A percentile compares a stretch with the other conserved stretches of the same genome.
phyloP scores from a whole-genome alignment of 2,797 vertebrate species.

The Xenentodon cancila region DNA sequence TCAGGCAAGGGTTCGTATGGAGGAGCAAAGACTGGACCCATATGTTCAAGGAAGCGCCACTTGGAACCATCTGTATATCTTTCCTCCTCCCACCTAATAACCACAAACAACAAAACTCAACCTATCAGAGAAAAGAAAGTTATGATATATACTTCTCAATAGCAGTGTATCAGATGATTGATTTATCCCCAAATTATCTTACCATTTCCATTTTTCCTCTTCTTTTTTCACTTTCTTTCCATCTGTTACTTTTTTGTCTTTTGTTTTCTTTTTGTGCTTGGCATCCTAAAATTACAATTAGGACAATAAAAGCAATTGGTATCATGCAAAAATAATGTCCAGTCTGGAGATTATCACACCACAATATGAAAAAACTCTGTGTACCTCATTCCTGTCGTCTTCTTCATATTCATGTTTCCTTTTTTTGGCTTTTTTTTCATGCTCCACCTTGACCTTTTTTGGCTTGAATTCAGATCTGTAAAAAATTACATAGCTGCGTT shows the following conservation, averaged over 20 bases:
- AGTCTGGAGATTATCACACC: not conserved
- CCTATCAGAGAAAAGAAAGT: constrained; percentile 1
- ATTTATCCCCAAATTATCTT: constrained; percentile 21
- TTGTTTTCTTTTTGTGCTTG: constrained; percentile 92
- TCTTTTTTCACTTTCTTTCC: constrained; percentile 95
- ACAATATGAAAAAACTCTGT: not conserved
- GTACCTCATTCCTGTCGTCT: constrained; percentile 88
- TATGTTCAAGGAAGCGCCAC: constrained; percentile 97
- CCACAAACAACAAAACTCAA: constrained; percentile 23
- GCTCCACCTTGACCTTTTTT: constrained; percentile 93
- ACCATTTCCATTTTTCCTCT: constrained; percentile 99
- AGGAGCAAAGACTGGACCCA: constrained; percentile 94
- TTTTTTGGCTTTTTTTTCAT: constrained; percentile 93
- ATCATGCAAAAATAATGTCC: not conserved
- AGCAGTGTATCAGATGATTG: constrained; percentile 4
- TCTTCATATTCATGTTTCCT: constrained; percentile 90
- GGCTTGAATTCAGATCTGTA: constrained; percentile 88
- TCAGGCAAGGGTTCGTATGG: constrained; percentile 91
- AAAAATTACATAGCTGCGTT: constrained; percentile 17
- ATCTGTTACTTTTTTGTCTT: constrained; percentile 85
- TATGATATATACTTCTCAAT: not conserved
- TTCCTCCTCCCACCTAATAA: constrained; percentile 94
- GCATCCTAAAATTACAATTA: constrained; percentile 76
- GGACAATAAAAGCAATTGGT: constrained; percentile 12
- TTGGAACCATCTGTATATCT: constrained; percentile 94